A percentile compares a stretch with the other conserved stretches of the same genome.
These are phyloP conservation scores for Dryobotodes eremita DNA, from an alignment of 2,888 invertebrate genomes.

Conservation along the genomic window DNA sequence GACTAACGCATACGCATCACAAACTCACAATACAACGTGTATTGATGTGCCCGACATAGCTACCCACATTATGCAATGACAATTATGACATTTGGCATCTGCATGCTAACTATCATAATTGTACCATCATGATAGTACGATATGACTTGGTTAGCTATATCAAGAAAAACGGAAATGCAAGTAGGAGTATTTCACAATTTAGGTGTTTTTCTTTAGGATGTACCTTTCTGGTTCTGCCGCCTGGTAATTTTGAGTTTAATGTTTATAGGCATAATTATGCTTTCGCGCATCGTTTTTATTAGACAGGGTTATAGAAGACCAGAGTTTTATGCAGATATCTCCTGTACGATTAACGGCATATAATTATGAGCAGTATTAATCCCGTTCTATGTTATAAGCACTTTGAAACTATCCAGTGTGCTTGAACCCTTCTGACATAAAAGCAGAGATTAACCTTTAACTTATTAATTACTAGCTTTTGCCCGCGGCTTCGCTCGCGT, in stretches of 20 bases:
- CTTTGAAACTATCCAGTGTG: slow-evolving; percentile 18
- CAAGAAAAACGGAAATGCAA: background rate
- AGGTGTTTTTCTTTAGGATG: background rate
- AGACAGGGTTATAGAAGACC: slow-evolving; percentile 5
- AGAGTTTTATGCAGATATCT: slow-evolving; percentile 8
- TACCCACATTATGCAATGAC: slow-evolving; percentile 14
- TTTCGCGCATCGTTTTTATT: background rate
- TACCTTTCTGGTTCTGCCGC: background rate
- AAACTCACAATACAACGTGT: background rate
- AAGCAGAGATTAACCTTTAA: background rate
- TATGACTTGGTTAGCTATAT: background rate
- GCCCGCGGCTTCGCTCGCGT: too few relatives aligned
- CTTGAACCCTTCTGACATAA: slow-evolving; percentile 3
- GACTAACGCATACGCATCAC: background rate
- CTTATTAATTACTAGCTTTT: background rate
- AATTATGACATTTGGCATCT: slow-evolving; percentile 34
- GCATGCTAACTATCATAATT: slow-evolving; percentile 17
- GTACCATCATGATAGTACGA: slow-evolving; percentile 1
- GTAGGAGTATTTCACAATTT: background rate
- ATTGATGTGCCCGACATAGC: background rate
- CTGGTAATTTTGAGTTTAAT: background rate
- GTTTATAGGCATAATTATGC: background rate
- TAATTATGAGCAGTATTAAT: slow-evolving; percentile 35
- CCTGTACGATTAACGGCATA: slow-evolving; percentile 29
- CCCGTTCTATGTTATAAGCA: slow-evolving; percentile 29